Evolutionary conservation across 2,797 vertebrate genomes (phyloP), one percentile per base, ranked within the genome.

Genomic region (Chloroceryle amazona): DNA sequence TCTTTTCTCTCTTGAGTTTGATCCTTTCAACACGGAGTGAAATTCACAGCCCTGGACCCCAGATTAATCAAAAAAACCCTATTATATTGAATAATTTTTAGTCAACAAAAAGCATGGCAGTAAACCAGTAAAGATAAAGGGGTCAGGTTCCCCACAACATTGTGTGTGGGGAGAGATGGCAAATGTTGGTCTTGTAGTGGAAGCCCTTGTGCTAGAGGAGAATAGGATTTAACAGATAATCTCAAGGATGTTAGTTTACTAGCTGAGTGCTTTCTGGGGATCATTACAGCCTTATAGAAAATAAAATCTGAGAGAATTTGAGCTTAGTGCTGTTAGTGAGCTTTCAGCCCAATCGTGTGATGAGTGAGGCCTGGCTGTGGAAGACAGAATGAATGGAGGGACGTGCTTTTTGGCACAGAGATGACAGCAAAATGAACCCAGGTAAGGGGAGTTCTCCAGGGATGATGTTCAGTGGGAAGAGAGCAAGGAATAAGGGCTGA

Each of bases 381-480:
- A 72, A 73, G 39, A 26, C 47, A 61, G 44, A 67, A 51, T 0
- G 0, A 55, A 14, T 37, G 47, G 60, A 44, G 15, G 37, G 31
- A 11, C 0, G 1, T 60, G 11, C 0, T 0, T 70, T 73, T 76
- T 0, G 2, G 26, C 21, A 29, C 33, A 41, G 31, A 10, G 35
- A 61, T 75, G 58, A 39, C 19, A 37, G 16, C 63, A 46, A 75
- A 89, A 49, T 3, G 5, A 20, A 41, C 0, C 0, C 29, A 51
- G 25, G 44, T 71, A 33, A 71, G 78, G 41, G 6, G 10, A 58
- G 2, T 26, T 93, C 55, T 80, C 17, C 20, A 51, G 25, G 17
- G 11, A 18, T 78, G 28, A 26, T 19, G 1, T 47, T 76, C 35
- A 37, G 4, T 44, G 31, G 44, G 44, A 90, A 68, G 37, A 49